Evolutionary conservation across 64 coral and sea anemone genomes (phyloP), one percentile per base, ranked within the genome.

Genomic region (Dendronephthya gigantea): DNA sequence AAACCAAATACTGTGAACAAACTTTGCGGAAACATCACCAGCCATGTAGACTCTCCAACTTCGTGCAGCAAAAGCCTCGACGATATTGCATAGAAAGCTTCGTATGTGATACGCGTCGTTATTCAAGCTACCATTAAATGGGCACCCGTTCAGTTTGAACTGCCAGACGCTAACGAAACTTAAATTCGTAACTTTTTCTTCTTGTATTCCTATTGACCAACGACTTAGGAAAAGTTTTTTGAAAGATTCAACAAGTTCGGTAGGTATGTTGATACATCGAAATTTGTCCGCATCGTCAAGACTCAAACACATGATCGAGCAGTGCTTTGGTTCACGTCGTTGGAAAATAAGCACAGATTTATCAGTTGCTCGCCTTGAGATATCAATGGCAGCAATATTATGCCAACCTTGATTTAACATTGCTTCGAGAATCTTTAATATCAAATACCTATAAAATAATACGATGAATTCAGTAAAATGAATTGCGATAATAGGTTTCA

Each of bases 21-120:
- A 97, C 41, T 91, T 97, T 35, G 94, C 94, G 25, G 94, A 97
- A 10, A 97, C 79, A 83, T 97, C 94, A 36, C 86, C 89, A 2
- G 87, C 86, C 30, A 84, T 84, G 25, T 91, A 28, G 0, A 70
- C 74, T 19, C 30, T 89, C 94, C 94, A 97, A 16, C 84, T 40
- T 1, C 35, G 81, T 15, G 86, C 32, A 17, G 40, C 84, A 65
- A 97, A 91, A 40, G 87, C 87, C 82, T 84, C 59, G 35, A 97
- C 34, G n/a, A 97, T 39, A 72, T 91, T 88, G 31, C 86, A 91
- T 19, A 97, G 35, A 39, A 91, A 41, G 38, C 90, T 93, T 84
- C 91, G 88, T 12, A 49, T 90, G 43, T 97, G 94, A 25, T 93
- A 32, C 2, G 89, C 83, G 68, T 97, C 89, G 19, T 85, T 82